Conservation (phyloP, 2,797 vertebrate genomes). For the Smutsia temminckii region DNA sequence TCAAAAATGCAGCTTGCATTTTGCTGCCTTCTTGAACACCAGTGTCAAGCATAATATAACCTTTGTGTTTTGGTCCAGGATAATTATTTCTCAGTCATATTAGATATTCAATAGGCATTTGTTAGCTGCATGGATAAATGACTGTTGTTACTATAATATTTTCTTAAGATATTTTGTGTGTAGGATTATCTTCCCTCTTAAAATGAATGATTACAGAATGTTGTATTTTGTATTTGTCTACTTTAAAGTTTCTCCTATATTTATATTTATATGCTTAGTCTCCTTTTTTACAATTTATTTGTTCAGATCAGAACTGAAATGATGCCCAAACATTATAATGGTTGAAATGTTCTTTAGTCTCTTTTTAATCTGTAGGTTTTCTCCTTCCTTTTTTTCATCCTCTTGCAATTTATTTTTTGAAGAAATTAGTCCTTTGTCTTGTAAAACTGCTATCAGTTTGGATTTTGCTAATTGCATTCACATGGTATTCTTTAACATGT, state of each 20-base stretch:
- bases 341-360: neutral
- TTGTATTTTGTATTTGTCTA: neutral
- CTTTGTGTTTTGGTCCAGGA: neutral
- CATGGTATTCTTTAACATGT: neutral
- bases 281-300: neutral
- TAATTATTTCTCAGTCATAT: neutral
- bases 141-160: neutral
- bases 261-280: neutral
- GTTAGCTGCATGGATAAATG: neutral
- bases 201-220: neutral
- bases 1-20: neutral
- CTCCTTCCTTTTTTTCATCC: neutral
- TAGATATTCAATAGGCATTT: neutral
- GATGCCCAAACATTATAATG: neutral
- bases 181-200: neutral
- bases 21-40: neutral
- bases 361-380: neutral
- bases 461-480: neutral
- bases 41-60: neutral
- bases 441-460: neutral
- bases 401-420: neutral
- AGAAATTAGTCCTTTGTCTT: constrained; percentile 1
- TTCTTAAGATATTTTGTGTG: neutral
- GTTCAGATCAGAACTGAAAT: neutral
- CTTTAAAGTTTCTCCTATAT: neutral